phyloP scores from a whole-genome alignment of 2,113 vertebrate species.

The Speoplatyrhinus poulsoni region DNA sequence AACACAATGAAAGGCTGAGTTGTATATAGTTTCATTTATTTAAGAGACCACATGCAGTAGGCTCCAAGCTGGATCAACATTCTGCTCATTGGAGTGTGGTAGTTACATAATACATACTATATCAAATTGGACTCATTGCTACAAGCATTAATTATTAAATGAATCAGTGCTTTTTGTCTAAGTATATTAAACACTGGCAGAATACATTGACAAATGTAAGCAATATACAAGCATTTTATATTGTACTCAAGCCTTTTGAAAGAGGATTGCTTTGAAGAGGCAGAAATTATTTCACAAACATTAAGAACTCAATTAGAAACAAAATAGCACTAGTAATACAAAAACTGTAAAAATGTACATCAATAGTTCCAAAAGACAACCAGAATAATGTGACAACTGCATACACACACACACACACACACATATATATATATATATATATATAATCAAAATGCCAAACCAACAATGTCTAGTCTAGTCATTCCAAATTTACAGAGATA shows the following conservation, averaged over 20 bases:
- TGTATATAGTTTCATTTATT: conserved; percentile 61
- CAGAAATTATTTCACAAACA: conserved; percentile 35
- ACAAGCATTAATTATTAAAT: conserved; percentile 11
- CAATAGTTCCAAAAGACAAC: conserved; percentile 37
- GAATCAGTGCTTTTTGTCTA: conserved; percentile 44
- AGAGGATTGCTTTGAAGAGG: conserved; percentile 26
- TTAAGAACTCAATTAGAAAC: conserved; percentile 27
- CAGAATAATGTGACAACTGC: conserved; percentile 18
- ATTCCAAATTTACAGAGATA: not conserved
- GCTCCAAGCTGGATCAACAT: conserved; percentile 30
- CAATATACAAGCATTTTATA: conserved; percentile 26
- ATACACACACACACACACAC: conserved; percentile 12
- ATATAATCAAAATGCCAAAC: conserved; percentile 31
- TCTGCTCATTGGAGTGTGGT: conserved; percentile 57
- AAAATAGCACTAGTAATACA: conserved; percentile 56
- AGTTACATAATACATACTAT: conserved; percentile 29
- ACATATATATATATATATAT: conserved; percentile 12
- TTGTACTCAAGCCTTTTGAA: conserved; percentile 13
- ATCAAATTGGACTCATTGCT: conserved; percentile 32
- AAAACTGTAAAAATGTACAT: conserved; percentile 53
- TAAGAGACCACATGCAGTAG: conserved; percentile 45
- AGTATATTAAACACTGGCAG: conserved; percentile 44
- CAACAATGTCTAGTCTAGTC: too few species aligned
- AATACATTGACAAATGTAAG: conserved; percentile 25
- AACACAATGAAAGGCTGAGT: not conserved